Evolutionary conservation across 1,140 invertebrate genomes (phyloP), one percentile per base, ranked within the genome.

Genomic region (Lasioglossum albipes): DNA sequence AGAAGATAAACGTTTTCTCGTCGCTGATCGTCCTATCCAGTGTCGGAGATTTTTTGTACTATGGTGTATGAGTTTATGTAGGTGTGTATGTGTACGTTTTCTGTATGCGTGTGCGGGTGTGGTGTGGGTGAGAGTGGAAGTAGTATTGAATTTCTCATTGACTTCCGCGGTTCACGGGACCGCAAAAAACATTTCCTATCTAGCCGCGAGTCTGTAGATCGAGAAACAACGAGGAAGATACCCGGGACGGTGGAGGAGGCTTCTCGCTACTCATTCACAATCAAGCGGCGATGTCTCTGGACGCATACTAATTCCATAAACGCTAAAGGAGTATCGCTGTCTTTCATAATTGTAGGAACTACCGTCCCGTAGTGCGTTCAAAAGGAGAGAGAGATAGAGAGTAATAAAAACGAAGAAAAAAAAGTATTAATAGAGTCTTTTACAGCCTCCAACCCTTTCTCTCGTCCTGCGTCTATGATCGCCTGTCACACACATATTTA

Each of bases 311-410:
- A 73, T 79, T 79, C 49, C 45, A 64, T 79, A 82, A 79, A 59
- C 66, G 27, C 70, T 82, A 75, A 82, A 82, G 70, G 70, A 69
- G 36, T 67, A 82, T 71, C 81, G 64, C 75, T 84, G 80, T 84
- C 83, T 82, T 79, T 82, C 71, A 74, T 84, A 79, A 62, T 82
- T 62, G 52, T 85, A 87, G 80, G 85, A 87, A 87, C 83, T 85
- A 87, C 52, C 62, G 73, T 83, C 79, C 84, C 77, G 57, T 59
- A 82, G 72, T 69, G 65, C 75, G 36, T 68, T 79, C 36, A 61
- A 31, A 49, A 73, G 68, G 64, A 67, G 64, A 45, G 64, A n/a
- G 57, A n/a, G n/a, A 59, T 0, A 59, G 54, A 57, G 57, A 59
- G 57, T 20, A n/a, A n/a, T 18, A n/a, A 71, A 22, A 75, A 16